These are phyloP conservation scores for Drosophila rellima DNA, from an alignment of 2,888 invertebrate species.

Conservation along the genomic window DNA sequence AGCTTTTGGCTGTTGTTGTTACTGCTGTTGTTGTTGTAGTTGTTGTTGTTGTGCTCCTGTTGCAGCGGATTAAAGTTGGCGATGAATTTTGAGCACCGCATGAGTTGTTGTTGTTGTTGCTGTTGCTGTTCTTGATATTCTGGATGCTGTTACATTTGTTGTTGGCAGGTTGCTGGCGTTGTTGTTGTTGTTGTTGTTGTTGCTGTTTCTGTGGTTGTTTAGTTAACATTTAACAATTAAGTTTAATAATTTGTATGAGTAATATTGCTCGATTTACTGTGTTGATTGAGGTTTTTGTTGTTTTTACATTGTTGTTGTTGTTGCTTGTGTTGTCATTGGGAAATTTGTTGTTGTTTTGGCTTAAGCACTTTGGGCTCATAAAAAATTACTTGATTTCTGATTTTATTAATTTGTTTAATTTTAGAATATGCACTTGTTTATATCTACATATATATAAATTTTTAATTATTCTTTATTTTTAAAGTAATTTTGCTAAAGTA, in stretches of 20 bases:
- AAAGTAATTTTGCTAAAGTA: slow-evolving; percentile 77
- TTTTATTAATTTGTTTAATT: slow-evolving; percentile 13
- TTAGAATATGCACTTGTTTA: slow-evolving; percentile 43
- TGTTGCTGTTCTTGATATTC: slow-evolving; percentile 46
- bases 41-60: slow-evolving; percentile 21
- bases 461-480: slow-evolving; percentile 29
- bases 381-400: slow-evolving; percentile 41
- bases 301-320: slow-evolving; percentile 46
- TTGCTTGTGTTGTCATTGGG: slow-evolving; percentile 19
- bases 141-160: slow-evolving; percentile 41
- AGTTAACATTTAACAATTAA: slow-evolving; percentile 72
- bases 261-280: slow-evolving; percentile 75
- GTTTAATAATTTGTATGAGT: slow-evolving; percentile 53
- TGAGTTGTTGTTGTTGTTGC: slow-evolving; percentile 56
- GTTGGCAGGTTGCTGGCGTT: slow-evolving; percentile 66
- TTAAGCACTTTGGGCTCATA: slow-evolving; percentile 77
- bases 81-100: slow-evolving; percentile 56
- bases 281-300: slow-evolving; percentile 59
- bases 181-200: slow-evolving; percentile 48
- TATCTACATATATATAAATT: neutral
- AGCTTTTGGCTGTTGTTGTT: slow-evolving; percentile 21
- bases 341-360: slow-evolving; percentile 42
- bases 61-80: slow-evolving; percentile 33
- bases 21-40: slow-evolving; percentile 15
- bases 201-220: slow-evolving; percentile 48